phyloP scores from a whole-genome alignment of 2,797 vertebrate species.

The Liasis olivaceus region DNA sequence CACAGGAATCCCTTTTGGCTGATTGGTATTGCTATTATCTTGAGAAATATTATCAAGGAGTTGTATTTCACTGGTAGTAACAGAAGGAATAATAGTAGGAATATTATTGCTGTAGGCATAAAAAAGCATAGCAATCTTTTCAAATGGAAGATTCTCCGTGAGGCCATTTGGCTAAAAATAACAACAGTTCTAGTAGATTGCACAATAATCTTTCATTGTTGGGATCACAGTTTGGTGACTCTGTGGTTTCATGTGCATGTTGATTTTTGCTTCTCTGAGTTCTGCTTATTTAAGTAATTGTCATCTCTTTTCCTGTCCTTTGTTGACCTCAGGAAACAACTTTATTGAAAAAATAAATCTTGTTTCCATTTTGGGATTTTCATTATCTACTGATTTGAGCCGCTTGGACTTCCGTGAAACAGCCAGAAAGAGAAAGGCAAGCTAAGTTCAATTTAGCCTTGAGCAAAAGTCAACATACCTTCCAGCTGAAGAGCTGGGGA shows the following conservation, averaged over 20 bases:
- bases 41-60: constrained; percentile 29
- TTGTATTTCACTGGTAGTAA: constrained; percentile 5
- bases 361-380: constrained; percentile 69
- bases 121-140: constrained; percentile 10
- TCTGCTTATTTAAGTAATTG: constrained; percentile 65
- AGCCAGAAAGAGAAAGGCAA: constrained; percentile 35
- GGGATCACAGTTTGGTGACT: constrained; percentile 13
- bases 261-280: constrained; percentile 50
- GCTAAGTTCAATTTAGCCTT: constrained; percentile 36
- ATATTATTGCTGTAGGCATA: not conserved
- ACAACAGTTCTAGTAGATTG: constrained; percentile 28
- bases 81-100: not conserved
- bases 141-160: constrained; percentile 9
- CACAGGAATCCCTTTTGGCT: constrained; percentile 45
- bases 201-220: constrained; percentile 24
- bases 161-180: constrained; percentile 45
- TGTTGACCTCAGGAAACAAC: constrained; percentile 72
- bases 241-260: constrained; percentile 35
- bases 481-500: constrained; percentile 12
- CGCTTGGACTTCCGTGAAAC: constrained; percentile 55
- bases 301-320: constrained; percentile 72
- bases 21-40: constrained; percentile 27
- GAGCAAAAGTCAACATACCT: constrained; percentile 40
- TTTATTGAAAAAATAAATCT: constrained; percentile 43
- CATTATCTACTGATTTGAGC: constrained; percentile 60